These are phyloP conservation scores for Trialeurodes vaporariorum DNA, from an alignment of 1,140 invertebrate species.

Conservation along the genomic window DNA sequence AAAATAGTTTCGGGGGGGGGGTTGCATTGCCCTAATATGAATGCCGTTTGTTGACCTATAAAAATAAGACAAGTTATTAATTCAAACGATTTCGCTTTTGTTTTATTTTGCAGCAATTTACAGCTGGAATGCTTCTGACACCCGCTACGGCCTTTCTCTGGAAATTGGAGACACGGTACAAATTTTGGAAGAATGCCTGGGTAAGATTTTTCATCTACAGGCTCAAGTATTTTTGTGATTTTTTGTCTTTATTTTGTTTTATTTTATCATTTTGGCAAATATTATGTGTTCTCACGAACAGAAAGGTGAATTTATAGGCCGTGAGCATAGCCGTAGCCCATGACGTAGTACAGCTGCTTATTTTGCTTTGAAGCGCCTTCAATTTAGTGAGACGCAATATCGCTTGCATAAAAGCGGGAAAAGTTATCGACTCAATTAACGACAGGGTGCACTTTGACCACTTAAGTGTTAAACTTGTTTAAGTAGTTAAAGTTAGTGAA, in stretches of 20 bases:
- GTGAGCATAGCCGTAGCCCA: too few species aligned
- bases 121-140: constrained; percentile 70
- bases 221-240: neutral
- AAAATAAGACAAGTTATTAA: neutral
- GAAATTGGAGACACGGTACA: constrained; percentile 85
- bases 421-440: too few species aligned
- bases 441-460: too few species aligned
- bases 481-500: too few species aligned
- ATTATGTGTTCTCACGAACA: constrained; percentile 9
- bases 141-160: constrained; percentile 61
- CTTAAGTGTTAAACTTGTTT: too few species aligned
- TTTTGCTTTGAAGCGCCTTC: too few species aligned
- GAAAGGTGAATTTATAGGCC: constrained; percentile 12
- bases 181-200: constrained; percentile 75
- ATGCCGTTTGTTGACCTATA: neutral
- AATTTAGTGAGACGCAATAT: too few species aligned
- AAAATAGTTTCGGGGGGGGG: neutral
- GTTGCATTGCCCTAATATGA: neutral
- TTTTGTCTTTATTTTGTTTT: constrained; percentile 6
- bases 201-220: constrained; percentile 33
- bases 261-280: constrained; percentile 7
- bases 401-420: too few species aligned
- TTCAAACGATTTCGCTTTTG: constrained; percentile 7
- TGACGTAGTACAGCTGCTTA: too few species aligned
- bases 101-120: constrained; percentile 62